Evolutionary conservation across 2,113 vertebrate species (phyloP).

Genomic region (Gallinago undulata): DNA sequence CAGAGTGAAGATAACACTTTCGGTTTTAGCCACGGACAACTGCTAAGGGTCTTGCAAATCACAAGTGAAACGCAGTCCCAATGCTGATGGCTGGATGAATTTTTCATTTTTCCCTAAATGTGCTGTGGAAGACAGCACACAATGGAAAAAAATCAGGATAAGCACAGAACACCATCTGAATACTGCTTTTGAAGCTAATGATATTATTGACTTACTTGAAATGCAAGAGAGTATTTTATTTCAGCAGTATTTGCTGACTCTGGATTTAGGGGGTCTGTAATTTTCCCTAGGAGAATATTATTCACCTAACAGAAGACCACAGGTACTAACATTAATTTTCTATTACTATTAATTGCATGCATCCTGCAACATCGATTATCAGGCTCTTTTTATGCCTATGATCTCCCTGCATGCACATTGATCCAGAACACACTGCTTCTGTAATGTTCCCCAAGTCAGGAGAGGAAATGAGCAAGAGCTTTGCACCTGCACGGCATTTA

Average conservation of each 20-base stretch:
- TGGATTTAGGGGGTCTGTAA: conserved; percentile 46
- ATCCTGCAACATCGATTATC: conserved; percentile 27
- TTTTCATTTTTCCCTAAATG: not conserved
- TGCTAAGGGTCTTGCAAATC: not conserved
- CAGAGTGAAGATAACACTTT: not conserved
- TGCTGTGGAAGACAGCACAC: not conserved
- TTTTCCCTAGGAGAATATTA: conserved; percentile 53
- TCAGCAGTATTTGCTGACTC: conserved; percentile 44
- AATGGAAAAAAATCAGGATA: not conserved
- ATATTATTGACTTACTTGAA: conserved; percentile 42
- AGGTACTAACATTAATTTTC: conserved; percentile 54
- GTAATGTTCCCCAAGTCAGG: not conserved
- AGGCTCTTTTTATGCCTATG: not conserved
- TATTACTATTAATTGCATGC: conserved; percentile 35
- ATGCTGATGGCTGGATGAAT: fast-evolving
- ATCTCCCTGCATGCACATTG: not conserved
- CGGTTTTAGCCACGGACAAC: not conserved
- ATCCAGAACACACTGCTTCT: not conserved
- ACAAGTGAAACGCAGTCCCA: not conserved
- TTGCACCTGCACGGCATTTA: not conserved
- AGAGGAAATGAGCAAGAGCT: not conserved
- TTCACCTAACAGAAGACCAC: conserved; percentile 14
- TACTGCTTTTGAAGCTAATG: conserved; percentile 22
- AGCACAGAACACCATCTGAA: not conserved
- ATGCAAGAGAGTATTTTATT: conserved; percentile 45